These are phyloP conservation scores for Leucopsar rothschildi DNA, from an alignment of 2,113 vertebrate species.

Conservation along the genomic window DNA sequence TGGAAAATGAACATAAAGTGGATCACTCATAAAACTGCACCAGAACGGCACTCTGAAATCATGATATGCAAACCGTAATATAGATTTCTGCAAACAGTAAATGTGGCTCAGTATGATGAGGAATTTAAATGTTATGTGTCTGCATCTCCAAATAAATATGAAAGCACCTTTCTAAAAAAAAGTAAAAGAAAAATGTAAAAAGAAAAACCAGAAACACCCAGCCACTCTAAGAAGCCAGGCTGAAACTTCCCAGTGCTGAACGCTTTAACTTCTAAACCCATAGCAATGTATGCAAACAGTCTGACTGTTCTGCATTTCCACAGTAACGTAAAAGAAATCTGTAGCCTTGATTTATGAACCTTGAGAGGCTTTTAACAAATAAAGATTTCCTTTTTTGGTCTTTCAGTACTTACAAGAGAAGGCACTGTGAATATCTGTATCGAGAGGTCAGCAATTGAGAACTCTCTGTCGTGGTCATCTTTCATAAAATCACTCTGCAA, in stretches of 20 bases:
- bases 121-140: not conserved
- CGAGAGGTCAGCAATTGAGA: slow-evolving; percentile 96
- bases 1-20: not conserved
- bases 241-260: not conserved
- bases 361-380: slow-evolving; percentile 45
- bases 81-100: not conserved
- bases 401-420: slow-evolving; percentile 91
- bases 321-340: not conserved
- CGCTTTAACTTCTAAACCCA: not conserved
- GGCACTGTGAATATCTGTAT: slow-evolving; percentile 98
- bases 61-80: not conserved
- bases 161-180: not conserved
- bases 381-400: slow-evolving; percentile 64
- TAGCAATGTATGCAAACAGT: not conserved
- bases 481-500: slow-evolving; percentile 97
- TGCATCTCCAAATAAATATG: not conserved
- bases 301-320: not conserved
- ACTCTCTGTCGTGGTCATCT: slow-evolving; percentile 96
- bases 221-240: not conserved
- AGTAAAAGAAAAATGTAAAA: not conserved
- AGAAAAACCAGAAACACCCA: not conserved
- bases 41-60: not conserved
- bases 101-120: not conserved
- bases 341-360: slow-evolving; percentile 8
- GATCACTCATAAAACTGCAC: not conserved